A percentile compares a stretch with the other conserved stretches of the same genome.
These are phyloP conservation scores for Agriopis aurantiaria DNA, from an alignment of 2,888 invertebrate genomes.

Conservation along the genomic window DNA sequence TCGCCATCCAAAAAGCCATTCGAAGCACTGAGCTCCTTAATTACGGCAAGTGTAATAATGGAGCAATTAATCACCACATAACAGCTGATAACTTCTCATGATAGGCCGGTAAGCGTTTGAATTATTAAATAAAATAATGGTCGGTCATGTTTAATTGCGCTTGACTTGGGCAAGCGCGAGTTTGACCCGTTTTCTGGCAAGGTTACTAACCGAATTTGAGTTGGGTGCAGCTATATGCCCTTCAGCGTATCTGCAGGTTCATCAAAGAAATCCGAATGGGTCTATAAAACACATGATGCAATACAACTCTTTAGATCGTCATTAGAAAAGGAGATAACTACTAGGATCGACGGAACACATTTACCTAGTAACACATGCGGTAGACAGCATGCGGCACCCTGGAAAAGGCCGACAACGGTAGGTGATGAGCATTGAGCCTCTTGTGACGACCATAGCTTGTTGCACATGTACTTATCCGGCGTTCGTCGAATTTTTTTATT, in stretches of 20 bases:
- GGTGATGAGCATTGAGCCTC: too few relatives aligned
- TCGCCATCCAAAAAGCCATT: constrained; percentile 15
- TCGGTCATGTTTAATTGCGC: constrained; percentile 74
- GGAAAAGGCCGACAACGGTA: too few relatives aligned
- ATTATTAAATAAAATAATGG: constrained; percentile 76
- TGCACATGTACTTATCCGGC: too few relatives aligned
- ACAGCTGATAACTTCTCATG: constrained; percentile 44
- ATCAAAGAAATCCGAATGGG: constrained; percentile 40
- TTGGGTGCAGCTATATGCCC: constrained; percentile 51
- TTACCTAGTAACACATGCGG: too few relatives aligned
- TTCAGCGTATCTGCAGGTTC: constrained; percentile 54
- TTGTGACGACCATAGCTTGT: too few relatives aligned
- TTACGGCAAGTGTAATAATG: constrained; percentile 26
- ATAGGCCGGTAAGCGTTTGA: constrained; percentile 67
- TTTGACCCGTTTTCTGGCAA: constrained; percentile 74
- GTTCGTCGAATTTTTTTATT: not conserved
- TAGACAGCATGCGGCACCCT: too few relatives aligned
- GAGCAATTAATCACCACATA: constrained; percentile 39
- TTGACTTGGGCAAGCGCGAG: constrained; percentile 68
- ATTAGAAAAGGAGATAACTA: too few relatives aligned
- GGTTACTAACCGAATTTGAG: constrained; percentile 71
- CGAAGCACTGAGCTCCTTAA: constrained; percentile 13
- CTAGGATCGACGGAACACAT: too few relatives aligned
- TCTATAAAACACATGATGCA: too few relatives aligned
- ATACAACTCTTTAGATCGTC: too few relatives aligned